Evolutionary conservation across 2,113 vertebrate genomes (phyloP), one percentile per base, ranked within the genome.

Genomic region (Pseudonaja textilis): DNA sequence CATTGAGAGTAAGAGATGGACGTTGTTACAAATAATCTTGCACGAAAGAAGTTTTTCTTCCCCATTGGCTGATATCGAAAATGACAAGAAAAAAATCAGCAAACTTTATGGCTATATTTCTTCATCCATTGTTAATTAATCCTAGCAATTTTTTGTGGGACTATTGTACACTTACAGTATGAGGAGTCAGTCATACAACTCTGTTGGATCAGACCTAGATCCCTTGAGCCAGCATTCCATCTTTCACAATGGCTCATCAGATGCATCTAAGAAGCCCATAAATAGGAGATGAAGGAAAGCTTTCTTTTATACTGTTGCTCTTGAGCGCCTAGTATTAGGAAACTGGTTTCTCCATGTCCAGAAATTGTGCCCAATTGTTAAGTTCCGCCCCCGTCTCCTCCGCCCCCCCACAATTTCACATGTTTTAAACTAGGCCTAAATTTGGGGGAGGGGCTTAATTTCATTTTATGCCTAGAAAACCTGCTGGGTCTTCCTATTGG

Each of bases 341-440:
- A 5, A 74, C 69, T 74, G 69, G n/a, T 20, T 16, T n/a, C 5
- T 34, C 64, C 64, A 69, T 34, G 64, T 29, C 64, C 29, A 34
- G 64, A 16, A n/a, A n/a, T n/a, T 12, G 29, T 69, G 29, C 12
- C 29, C 64, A 69, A n/a, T 69, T 1, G 2, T 74, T 18, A 74
- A 34, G 5, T 45, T 5, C 5, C 45, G 42, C 45, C 45, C 45
- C 45, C 0, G 0, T 5, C 5, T 45, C 5, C n/a, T n/a, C n/a
- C n/a, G n/a, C n/a, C n/a, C 45, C 45, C 45, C 45, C 45, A 4
- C 45, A 45, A 45, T 45, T 45, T 45, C 5, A 0, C 45, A 45
- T 45, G 45, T 45, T 45, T 45, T 45, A 45, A 45, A 45, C 45
- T 45, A 45, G 45, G 45, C 45, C 45, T 45, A 45, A 45, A 45